phyloP scores from a whole-genome alignment of 2,888 invertebrate species.

The Agrilus cyanescens region DNA sequence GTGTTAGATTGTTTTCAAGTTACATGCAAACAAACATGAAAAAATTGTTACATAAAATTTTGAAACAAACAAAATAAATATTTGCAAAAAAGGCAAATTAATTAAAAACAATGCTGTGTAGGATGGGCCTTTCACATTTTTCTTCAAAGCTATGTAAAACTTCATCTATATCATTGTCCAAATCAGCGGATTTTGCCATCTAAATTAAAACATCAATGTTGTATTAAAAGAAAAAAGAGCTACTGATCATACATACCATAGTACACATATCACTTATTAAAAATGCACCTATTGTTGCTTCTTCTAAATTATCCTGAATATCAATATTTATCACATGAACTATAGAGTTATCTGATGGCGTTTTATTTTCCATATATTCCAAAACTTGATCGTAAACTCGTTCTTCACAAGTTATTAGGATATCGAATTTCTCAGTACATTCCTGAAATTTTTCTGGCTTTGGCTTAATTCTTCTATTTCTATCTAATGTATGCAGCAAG shows the following conservation, averaged over 20 bases:
- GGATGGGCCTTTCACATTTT: constrained; percentile 70
- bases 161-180: constrained; percentile 97
- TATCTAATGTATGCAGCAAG: constrained; percentile 92
- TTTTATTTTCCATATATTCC: constrained; percentile 78
- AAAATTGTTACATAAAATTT: no score
- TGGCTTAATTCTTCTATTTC: constrained; percentile 90
- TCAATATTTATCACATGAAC: constrained; percentile 97
- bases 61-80: constrained; percentile 1
- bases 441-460: constrained; percentile 91
- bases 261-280: constrained; percentile 91
- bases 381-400: constrained; percentile 97
- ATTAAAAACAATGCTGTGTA: constrained; percentile 93
- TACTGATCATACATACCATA: constrained; percentile 49
- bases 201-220: constrained; percentile 35
- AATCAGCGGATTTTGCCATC: constrained; percentile 80
- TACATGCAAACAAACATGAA: no score
- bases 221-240: constrained; percentile 3
- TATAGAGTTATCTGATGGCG: constrained; percentile 70
- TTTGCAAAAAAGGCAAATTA: constrained; percentile 35
- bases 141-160: constrained; percentile 88
- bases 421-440: constrained; percentile 81
- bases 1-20: no score
- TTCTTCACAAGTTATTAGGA: constrained; percentile 95
- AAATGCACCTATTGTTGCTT: constrained; percentile 97
- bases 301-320: constrained; percentile 98